A percentile compares a stretch with the other conserved stretches of the same genome.
These are phyloP conservation scores for Microctonus aethiopoides DNA, from an alignment of 2,888 invertebrate genomes.

Conservation along the genomic window DNA sequence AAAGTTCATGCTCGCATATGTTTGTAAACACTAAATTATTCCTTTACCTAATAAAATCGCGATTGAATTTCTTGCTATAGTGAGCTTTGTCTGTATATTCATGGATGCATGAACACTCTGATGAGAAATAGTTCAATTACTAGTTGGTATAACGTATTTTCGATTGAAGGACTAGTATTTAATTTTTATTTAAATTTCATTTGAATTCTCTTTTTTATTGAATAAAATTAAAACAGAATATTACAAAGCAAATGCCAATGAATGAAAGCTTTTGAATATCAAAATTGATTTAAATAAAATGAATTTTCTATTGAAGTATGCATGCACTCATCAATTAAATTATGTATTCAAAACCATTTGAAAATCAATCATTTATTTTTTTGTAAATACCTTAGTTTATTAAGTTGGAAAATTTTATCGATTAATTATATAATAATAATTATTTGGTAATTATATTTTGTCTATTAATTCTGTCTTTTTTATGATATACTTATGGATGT, in stretches of 20 bases:
- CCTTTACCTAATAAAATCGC: neutral
- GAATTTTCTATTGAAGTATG: neutral
- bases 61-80: neutral
- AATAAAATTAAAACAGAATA: neutral
- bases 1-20: neutral
- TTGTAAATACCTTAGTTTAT: neutral
- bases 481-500: too few relatives aligned
- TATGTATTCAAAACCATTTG: neutral
- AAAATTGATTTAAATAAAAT: neutral
- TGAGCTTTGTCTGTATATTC: neutral
- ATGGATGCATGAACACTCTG: neutral
- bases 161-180: conserved; percentile 9
- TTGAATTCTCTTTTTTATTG: neutral
- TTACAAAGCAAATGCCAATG: neutral
- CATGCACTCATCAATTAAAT: neutral
- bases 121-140: neutral
- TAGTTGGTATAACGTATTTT: neutral
- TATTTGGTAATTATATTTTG: neutral
- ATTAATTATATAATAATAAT: neutral
- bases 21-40: neutral
- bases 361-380: neutral
- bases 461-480: neutral
- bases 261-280: neutral
- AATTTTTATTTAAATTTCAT: neutral
- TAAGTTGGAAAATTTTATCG: neutral